phyloP scores from a whole-genome alignment of 2,888 invertebrate species.

The Sepioteuthis lessoniana region DNA sequence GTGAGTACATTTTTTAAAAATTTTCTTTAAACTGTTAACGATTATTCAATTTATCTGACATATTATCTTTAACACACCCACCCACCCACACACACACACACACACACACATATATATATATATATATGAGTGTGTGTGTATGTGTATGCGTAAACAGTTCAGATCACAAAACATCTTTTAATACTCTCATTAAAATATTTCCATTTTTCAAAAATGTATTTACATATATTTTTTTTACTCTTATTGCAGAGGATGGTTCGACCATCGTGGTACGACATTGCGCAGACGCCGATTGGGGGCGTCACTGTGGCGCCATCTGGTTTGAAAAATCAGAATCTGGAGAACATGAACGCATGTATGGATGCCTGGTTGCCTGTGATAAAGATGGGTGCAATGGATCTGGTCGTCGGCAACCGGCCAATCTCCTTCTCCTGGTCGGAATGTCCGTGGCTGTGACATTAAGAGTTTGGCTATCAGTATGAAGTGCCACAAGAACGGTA shows the following conservation, averaged over 20 bases:
- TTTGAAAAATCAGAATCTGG: constrained; percentile 57
- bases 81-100: too few relatives aligned
- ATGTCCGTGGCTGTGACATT: background rate
- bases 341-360: constrained; percentile 59
- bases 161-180: too few relatives aligned
- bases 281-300: constrained; percentile 68
- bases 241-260: constrained; percentile 66
- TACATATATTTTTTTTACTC: constrained; percentile 34
- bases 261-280: constrained; percentile 70
- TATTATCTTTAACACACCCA: too few relatives aligned
- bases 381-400: constrained; percentile 71
- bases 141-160: too few relatives aligned
- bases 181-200: too few relatives aligned
- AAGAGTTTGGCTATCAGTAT: background rate
- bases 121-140: too few relatives aligned
- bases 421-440: background rate
- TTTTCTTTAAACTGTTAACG: too few relatives aligned
- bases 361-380: constrained; percentile 70
- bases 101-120: too few relatives aligned
- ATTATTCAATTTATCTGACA: too few relatives aligned
- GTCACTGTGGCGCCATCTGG: constrained; percentile 68
- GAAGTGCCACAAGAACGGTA: background rate
- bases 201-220: background rate
- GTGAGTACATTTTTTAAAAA: too few relatives aligned
- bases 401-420: background rate